Evolutionary conservation across 2,113 vertebrate species (phyloP).

Genomic region (Callipepla californica): DNA sequence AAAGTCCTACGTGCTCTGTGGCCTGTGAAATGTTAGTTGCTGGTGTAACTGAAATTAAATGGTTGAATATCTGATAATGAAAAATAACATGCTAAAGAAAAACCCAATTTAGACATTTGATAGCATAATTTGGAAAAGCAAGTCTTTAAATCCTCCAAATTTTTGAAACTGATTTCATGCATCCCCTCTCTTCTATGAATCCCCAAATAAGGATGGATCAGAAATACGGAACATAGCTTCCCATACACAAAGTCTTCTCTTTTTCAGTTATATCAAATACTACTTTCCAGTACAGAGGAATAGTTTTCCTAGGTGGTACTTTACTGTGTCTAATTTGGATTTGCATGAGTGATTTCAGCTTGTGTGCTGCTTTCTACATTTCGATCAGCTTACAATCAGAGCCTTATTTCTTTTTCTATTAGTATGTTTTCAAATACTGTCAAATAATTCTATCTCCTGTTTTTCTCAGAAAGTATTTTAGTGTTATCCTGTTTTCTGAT

Average conservation of each 20-base stretch:
- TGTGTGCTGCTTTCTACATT: neutral
- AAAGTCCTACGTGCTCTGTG: neutral
- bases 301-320: neutral
- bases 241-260: neutral
- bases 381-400: neutral
- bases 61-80: neutral
- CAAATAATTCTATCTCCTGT: neutral
- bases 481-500: neutral
- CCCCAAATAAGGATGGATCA: neutral
- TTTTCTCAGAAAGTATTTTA: neutral
- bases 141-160: neutral
- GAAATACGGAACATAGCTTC: neutral
- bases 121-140: neutral
- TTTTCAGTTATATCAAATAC: neutral
- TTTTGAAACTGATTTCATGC: neutral
- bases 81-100: neutral
- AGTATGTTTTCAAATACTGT: neutral
- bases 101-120: neutral
- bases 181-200: neutral
- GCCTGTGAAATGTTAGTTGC: neutral
- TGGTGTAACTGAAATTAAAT: neutral
- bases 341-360: neutral
- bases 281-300: neutral
- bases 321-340: neutral
- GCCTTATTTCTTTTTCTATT: neutral